Conservation (phyloP, 2,888 invertebrate genomes). For the Euplagia quadripunctaria region DNA sequence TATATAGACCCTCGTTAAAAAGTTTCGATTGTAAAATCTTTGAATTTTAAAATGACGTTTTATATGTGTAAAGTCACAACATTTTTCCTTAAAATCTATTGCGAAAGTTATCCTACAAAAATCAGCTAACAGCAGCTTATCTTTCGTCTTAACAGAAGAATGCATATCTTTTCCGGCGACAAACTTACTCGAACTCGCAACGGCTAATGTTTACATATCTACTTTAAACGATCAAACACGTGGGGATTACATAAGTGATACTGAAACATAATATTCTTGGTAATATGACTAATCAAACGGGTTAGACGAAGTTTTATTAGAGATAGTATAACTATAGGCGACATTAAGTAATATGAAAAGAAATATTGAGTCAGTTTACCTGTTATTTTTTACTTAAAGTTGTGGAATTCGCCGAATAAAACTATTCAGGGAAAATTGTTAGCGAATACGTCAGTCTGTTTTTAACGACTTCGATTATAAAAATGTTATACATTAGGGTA, state of each 20-base stretch:
- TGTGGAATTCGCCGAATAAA: conserved; percentile 7
- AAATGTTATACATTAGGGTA: too few relatives aligned
- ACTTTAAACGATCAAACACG: conserved; percentile 47
- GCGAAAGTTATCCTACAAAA: conserved; percentile 1
- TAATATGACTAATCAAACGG: conserved; percentile 54
- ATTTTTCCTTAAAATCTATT: background rate
- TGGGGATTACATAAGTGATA: conserved; percentile 54
- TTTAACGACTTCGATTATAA: too few relatives aligned
- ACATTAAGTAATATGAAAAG: conserved; percentile 20
- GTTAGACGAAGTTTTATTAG: conserved; percentile 38
- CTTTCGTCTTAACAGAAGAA: conserved; percentile 61
- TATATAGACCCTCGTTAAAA: too few relatives aligned
- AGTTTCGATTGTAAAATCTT: too few relatives aligned
- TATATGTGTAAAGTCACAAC: background rate
- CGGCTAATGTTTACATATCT: conserved; percentile 52
- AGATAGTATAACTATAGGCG: conserved; percentile 36
- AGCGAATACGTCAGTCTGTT: background rate
- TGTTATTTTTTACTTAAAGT: conserved; percentile 7
- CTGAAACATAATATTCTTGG: conserved; percentile 50
- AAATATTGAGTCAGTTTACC: conserved; percentile 13
- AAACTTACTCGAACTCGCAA: conserved; percentile 40
- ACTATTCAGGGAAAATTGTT: background rate
- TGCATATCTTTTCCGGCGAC: conserved; percentile 67
- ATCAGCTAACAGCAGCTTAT: conserved; percentile 46
- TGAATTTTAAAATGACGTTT: too few relatives aligned